Base-by-base conservation (phyloP, 2,113 vertebrate genomes). In the Megaceryle maxima region DNA sequence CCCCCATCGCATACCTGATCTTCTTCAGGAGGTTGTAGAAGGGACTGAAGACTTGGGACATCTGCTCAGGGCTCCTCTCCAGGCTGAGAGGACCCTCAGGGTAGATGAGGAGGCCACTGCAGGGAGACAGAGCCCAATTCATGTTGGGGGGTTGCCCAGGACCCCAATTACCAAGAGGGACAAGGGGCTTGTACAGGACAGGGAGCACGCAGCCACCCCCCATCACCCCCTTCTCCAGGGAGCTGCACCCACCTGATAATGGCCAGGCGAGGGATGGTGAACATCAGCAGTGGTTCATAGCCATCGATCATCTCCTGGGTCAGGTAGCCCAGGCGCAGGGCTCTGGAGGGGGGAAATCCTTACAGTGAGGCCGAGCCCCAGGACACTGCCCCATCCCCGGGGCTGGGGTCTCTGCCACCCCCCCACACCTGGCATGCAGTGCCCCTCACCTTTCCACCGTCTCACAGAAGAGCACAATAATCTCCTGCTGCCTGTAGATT, bases 251-350 rank as follows among this genome's bases (percentile, higher is more conserved):
- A 98, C 98, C 98, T 98, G 83, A 98, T 97, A 56, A 98, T 98
- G 67, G 97, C 98, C 78, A 98, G 94, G 57, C 98, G 97, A 57
- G 98, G 98, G 79, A 98, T 98, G 87, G 98, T 97, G 96, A 98
- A 98, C 98, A 98, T 98, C 89, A 98, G 90, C 68, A 97, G 93
- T 0, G 98, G 98, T 43, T 98, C 98, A 1, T 97, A 98, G 84
- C 97, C 96, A 76, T 98, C 98, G 3, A 98, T 98, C 97, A 98
- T 98, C 94, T 98, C 98, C 88, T 98, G 98, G 20, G 96, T 98
- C 70, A 98, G 67, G 85, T 98, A 98, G 77, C 98, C 98, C 83
- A 97, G 83, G 69, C 78, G 96, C 78, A 98, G 77, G 48, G 98
- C 98, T 90, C 98, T 98, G 95, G 6, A 8, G 15, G 17, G 20